Base-by-base conservation (phyloP, 2,113 vertebrate genomes). In the Fregetta grallaria region DNA sequence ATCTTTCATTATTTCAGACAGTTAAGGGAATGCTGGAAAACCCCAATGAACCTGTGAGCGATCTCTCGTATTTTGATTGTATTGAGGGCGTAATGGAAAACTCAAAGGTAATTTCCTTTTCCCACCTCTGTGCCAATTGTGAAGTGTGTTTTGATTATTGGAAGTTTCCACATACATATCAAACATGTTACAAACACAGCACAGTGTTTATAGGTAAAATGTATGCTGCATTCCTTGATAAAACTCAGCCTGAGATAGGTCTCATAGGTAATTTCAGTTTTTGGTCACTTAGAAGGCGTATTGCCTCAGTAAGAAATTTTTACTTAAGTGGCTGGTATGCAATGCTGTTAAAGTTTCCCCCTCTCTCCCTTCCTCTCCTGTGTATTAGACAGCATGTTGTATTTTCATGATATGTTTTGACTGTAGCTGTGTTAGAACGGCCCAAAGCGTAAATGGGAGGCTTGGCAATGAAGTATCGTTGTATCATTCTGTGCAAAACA, bases 61-160 rank as follows among this genome's bases (percentile, higher is more conserved):
- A 99, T 92, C 99, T 99, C 65, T 99, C 99, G 2, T 99, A 99
- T 95, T 99, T 99, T 82, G 99, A 99, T 96, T 99, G 99, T 97
- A 99, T 99, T 45, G 99, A 99, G 92, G 99, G 99, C 0, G 99
- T 99, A 86, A 99, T 99, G 99, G 99, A 99, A 94, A 99, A 99
- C 95, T 99, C 99, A 50, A 99, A 99, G 99, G 99, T 99, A 98
- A 97, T 86, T 86, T 62, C 19, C 29, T 55, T 68, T 50, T 34
- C 38, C 10, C 17, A 32, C 11, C 11, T 68, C 27, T 88, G 21
- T 70, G 32, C 53, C 61, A 56, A 6, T 20, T 91, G 22, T 19
- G 18, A 82, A 85, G 36, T 65, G 21, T 2, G 0, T 91, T 86
- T 73, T 59, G 30, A 26, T 88, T 91, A 42, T 66, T 5, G 1